Conservation (phyloP, 1,140 invertebrate species). For the Cydia amplana region DNA sequence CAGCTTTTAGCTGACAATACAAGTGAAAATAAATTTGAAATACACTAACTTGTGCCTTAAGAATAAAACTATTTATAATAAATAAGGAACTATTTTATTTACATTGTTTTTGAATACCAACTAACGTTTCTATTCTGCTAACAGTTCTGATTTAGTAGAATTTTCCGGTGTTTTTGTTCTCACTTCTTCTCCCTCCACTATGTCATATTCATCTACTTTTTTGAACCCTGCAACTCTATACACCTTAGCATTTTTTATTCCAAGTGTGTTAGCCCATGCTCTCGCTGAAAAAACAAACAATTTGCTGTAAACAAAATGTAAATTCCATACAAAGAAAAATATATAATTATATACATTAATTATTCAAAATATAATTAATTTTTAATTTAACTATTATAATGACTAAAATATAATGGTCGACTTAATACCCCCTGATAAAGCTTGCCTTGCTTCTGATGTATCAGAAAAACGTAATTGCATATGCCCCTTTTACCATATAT, state of each 20-base stretch:
- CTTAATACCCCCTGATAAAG: too few species aligned
- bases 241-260: conserved; percentile 80
- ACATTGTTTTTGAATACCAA: conserved; percentile 36
- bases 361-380: neutral
- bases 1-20: conserved; percentile 22
- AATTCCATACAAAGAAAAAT: too few species aligned
- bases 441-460: too few species aligned
- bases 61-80: conserved; percentile 32
- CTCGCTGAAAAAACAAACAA: conserved; percentile 61
- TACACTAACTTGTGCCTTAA: conserved; percentile 34
- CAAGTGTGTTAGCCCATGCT: conserved; percentile 78
- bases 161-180: conserved; percentile 49
- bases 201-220: conserved; percentile 73
- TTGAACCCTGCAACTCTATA: conserved; percentile 76
- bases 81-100: conserved; percentile 34
- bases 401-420: too few species aligned
- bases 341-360: too few species aligned
- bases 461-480: too few species aligned
- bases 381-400: neutral
- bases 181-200: conserved; percentile 63
- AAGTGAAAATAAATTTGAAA: conserved; percentile 27
- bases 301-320: conserved; percentile 16
- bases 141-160: conserved; percentile 34
- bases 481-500: too few species aligned
- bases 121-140: conserved; percentile 39